phyloP scores from a whole-genome alignment of 2,113 vertebrate genomes.

The Erythrocercus mccallii region DNA sequence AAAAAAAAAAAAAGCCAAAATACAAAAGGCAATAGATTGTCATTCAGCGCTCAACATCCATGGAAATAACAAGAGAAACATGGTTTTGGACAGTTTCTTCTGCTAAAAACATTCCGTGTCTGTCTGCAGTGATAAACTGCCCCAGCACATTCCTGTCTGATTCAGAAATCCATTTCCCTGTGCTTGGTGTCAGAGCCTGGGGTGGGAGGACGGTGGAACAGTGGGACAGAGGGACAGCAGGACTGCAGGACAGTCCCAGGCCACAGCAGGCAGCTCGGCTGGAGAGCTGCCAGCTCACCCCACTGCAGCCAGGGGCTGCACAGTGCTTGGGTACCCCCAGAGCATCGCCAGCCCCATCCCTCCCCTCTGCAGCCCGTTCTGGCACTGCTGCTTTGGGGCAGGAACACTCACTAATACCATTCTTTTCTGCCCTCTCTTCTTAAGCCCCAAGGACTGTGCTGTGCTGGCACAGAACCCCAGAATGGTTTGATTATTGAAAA shows the following conservation, averaged over 20 bases:
- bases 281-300: neutral
- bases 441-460: too few relatives aligned
- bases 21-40: neutral
- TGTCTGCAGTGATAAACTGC: neutral
- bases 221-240: fast-evolving
- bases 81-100: neutral
- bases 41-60: fast-evolving
- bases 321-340: neutral
- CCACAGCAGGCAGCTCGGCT: neutral
- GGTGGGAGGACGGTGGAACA: fast-evolving
- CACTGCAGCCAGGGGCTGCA: neutral
- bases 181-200: neutral
- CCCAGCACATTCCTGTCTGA: neutral
- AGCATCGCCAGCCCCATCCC: fast-evolving
- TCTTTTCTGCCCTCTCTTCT: too few relatives aligned
- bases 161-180: neutral
- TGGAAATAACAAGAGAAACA: neutral
- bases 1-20: fast-evolving
- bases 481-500: neutral
- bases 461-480: neutral
- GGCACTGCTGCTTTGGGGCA: too few relatives aligned
- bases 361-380: fast-evolving
- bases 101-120: neutral
- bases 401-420: fast-evolving
- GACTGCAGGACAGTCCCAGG: neutral